A percentile compares a stretch with the other conserved stretches of the same genome.
These are phyloP conservation scores for Anhinga anhinga DNA, from an alignment of 2,113 vertebrate genomes.

Conservation along the genomic window DNA sequence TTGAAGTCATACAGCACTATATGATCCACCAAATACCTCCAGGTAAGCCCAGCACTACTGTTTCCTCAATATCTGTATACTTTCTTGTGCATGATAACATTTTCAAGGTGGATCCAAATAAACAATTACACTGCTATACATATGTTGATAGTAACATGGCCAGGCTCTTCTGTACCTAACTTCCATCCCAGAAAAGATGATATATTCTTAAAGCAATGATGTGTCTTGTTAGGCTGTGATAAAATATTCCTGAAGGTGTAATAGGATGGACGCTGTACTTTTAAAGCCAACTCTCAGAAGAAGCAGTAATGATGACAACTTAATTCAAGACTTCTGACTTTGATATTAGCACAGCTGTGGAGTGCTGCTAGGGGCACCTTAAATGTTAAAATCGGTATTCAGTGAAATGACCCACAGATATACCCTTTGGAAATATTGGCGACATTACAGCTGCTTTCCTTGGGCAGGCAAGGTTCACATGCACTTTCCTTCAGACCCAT, in stretches of 20 bases:
- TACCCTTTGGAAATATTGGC: background rate
- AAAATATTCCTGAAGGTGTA: background rate
- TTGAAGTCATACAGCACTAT: background rate
- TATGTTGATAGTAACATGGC: background rate
- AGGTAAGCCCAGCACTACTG: background rate
- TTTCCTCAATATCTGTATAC: background rate
- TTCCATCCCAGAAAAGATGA: background rate
- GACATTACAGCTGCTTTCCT: background rate
- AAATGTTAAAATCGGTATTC: background rate
- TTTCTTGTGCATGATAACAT: background rate
- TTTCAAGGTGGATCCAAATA: slow-evolving; percentile 9
- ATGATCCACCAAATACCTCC: background rate
- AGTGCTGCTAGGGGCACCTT: background rate
- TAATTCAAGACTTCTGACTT: background rate
- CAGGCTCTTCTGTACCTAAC: background rate
- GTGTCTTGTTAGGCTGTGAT: slow-evolving; percentile 4
- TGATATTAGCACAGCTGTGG: background rate
- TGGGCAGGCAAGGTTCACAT: background rate
- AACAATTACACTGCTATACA: background rate
- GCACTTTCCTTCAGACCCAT: background rate
- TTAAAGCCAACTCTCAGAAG: background rate
- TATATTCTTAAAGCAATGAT: background rate
- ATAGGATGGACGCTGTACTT: background rate
- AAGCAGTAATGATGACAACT: background rate
- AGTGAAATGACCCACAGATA: background rate